Base-by-base conservation (phyloP, 2,113 vertebrate genomes). In the Dryoscopus gambensis region DNA sequence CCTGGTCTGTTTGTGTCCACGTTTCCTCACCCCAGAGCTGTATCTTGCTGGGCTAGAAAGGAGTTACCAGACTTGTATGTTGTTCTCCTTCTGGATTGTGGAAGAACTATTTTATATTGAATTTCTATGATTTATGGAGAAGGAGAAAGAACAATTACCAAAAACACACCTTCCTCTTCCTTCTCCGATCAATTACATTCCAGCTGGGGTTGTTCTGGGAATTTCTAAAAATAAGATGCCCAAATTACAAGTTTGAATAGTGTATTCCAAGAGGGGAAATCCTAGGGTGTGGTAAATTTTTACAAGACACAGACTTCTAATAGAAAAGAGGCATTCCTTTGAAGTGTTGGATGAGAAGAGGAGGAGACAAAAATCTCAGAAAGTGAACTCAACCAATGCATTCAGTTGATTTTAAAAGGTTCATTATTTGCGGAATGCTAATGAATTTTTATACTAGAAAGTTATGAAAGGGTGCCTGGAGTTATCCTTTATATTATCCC, bases 281-380 rank as follows among this genome's bases (percentile, higher is more conserved):
- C 68, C 63, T 78, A 55, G 71, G 82, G 88, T 83, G 93, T 77
- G 93, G 90, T 76, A 74, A 91, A 84, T 70, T 94, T 97, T 95
- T 95, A 94, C 94, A 87, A 88, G 89, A 93, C 33, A 47, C 15
- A 87, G 87, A 49, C 71, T 90, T 95, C 67, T 90, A 92, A 74
- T 44, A 60, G 82, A 59, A 69, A 52, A 77, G 40, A 79, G 63
- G 71, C 59, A 93, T 97, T 95, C 82, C 71, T 96, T 93, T 97
- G 93, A 96, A 95, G 92, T 90, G 39, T 14, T 94, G n/a, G 71
- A 73, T 88, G 73, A 74, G 39, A 42, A 87, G 28, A 49, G 55
- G 47, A 67, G 64, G 59, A 94, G 50, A 28, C 63, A 70, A 60
- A 53, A 74, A 55, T 65, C 65, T 93, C 91, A 46, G 50, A 93